Base-by-base conservation (phyloP, 2,113 vertebrate species). In the Desmodus rotundus region DNA sequence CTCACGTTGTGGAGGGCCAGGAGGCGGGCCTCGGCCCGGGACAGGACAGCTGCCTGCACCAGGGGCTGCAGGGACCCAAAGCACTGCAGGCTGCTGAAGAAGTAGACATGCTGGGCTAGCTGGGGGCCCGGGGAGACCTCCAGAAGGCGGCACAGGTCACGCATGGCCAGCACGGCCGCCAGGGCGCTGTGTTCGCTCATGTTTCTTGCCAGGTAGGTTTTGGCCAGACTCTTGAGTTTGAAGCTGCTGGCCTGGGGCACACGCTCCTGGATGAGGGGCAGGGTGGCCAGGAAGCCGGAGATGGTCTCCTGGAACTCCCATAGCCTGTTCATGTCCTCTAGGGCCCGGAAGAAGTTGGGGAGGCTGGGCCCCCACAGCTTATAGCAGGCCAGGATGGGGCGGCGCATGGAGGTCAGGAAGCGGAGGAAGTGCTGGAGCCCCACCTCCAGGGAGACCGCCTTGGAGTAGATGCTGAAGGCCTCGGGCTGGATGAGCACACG, bases 81-180 rank as follows among this genome's bases (percentile, higher is more conserved):
- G 78, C 97, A 98, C 87, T 96, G 97, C 47, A 98, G 87, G 82
- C 16, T 98, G 67, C 95, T 63, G 84, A 98, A 97, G 33, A 95
- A 70, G 58, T 94, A 86, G 67, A 93, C 1, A 0, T 94, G 92
- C n/a, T 19, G 96, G n/a, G 26, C 74, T 0, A 26, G 1, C 0
- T 78, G 20, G 0, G 77, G 85, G 0, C 26, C 41, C 0, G 87
- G 22, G 0, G 89, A 88, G 67, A 98, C 54, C 33, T 95, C 91
- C 0, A 98, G 96, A 11, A 87, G 91, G 50, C 31, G 83, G 92
- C 98, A 98, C 31, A 98, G 95, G 20, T 97, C 94, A 1, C 98
- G 95, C 96, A 97, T 83, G 38, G 97, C 87, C 74, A 97, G 94
- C 56, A 94, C 97, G 0, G 10, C 56, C 0, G 98, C 95, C 89